Evolutionary conservation across 1,140 invertebrate species (phyloP).

Genomic region (Drosophila elegans): DNA sequence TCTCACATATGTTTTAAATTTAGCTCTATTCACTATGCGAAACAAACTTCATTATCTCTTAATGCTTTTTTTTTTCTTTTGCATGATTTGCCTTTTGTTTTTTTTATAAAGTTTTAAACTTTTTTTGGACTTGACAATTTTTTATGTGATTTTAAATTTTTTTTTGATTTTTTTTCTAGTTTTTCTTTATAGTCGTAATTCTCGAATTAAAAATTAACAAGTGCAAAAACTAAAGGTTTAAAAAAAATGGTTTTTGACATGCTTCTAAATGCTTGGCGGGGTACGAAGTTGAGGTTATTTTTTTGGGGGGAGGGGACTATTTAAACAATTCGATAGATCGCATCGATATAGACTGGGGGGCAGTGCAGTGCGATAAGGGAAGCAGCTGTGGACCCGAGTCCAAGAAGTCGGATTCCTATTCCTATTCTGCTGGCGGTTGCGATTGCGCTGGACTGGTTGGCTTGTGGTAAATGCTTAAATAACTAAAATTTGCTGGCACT

Average conservation of each 20-base stretch:
- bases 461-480: conserved; percentile 69
- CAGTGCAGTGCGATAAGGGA: conserved; percentile 46
- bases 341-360: conserved; percentile 37
- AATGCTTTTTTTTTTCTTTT: conserved; percentile 51
- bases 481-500: conserved; percentile 76
- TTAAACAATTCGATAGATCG: conserved; percentile 16
- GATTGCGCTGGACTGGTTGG: conserved; percentile 37
- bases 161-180: conserved; percentile 40
- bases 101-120: conserved; percentile 75
- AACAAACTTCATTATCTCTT: conserved; percentile 71
- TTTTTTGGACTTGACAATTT: conserved; percentile 66
- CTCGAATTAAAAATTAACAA: conserved; percentile 75
- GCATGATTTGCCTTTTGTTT: conserved; percentile 48
- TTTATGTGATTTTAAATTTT: conserved; percentile 48
- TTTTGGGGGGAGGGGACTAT: not conserved
- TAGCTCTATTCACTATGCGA: conserved; percentile 76
- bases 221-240: conserved; percentile 64
- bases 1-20: conserved; percentile 76
- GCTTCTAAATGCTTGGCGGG: conserved; percentile 71
- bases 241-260: conserved; percentile 51
- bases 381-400: conserved; percentile 12
- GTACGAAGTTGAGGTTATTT: conserved; percentile 14
- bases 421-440: conserved; percentile 30
- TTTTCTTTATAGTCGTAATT: conserved; percentile 41
- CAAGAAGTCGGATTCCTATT: conserved; percentile 8